phyloP scores from a whole-genome alignment of 2,888 invertebrate species.

The Meiosimyza platycephala region DNA sequence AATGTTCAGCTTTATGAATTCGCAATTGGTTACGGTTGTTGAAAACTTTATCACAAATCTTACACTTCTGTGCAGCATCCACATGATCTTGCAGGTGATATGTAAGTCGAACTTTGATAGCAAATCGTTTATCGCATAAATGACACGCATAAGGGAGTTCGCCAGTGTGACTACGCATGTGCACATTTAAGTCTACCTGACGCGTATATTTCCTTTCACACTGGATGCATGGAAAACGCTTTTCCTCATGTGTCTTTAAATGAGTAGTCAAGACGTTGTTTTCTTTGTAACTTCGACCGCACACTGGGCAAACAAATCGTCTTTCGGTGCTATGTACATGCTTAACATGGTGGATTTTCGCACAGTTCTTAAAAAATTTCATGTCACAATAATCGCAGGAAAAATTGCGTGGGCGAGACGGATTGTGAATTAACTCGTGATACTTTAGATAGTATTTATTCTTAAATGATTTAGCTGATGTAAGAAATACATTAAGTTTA shows the following conservation, averaged over 20 bases:
- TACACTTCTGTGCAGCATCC: slow-evolving; percentile 40
- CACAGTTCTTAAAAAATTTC: slow-evolving; percentile 5
- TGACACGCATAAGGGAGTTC: slow-evolving; percentile 44
- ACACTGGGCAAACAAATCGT: slow-evolving; percentile 11
- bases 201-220: slow-evolving; percentile 43
- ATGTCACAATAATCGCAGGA: slow-evolving; percentile 5
- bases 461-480: slow-evolving; percentile 1
- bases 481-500: too few species aligned
- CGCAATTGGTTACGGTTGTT: slow-evolving; percentile 40
- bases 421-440: slow-evolving; percentile 3
- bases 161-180: slow-evolving; percentile 39
- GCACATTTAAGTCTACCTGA: slow-evolving; percentile 40
- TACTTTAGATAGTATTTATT: not conserved
- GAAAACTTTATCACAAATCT: slow-evolving; percentile 36
- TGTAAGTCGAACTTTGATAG: slow-evolving; percentile 44
- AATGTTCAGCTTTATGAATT: slow-evolving; percentile 44
- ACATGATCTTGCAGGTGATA: slow-evolving; percentile 44
- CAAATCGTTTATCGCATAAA: slow-evolving; percentile 42
- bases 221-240: slow-evolving; percentile 36
- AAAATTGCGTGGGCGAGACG: not conserved
- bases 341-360: slow-evolving; percentile 13
- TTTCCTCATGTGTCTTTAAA: slow-evolving; percentile 35
- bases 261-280: slow-evolving; percentile 40
- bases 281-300: slow-evolving; percentile 22
- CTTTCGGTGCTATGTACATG: slow-evolving; percentile 18